phyloP scores from a whole-genome alignment of 2,888 invertebrate genomes.

The Allacma fusca region DNA sequence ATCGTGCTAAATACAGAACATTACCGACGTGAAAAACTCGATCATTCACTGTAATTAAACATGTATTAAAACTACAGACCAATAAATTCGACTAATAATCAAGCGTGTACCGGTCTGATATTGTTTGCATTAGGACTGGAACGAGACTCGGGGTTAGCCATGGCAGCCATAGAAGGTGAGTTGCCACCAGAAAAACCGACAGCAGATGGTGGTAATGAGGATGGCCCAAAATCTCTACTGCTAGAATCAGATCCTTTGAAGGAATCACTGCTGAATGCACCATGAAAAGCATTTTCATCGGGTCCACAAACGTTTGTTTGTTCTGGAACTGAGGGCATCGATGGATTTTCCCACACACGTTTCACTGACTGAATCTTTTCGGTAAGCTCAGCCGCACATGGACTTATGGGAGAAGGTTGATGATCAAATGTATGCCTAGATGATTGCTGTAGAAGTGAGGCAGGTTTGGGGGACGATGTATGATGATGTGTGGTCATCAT shows the following conservation, averaged over 20 bases:
- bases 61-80: no score
- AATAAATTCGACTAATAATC: no score
- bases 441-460: slow-evolving; percentile 35
- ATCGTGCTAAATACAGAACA: no score
- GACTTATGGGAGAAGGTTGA: slow-evolving; percentile 60
- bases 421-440: slow-evolving; percentile 48
- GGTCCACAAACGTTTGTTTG: slow-evolving; percentile 47
- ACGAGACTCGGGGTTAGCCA: slow-evolving; percentile 60
- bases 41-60: not conserved
- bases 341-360: slow-evolving; percentile 56
- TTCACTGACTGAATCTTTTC: slow-evolving; percentile 59
- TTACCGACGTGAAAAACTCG: not conserved
- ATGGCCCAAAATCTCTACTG: slow-evolving; percentile 46
- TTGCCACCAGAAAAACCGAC: slow-evolving; percentile 51
- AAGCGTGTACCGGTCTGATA: slow-evolving; percentile 50
- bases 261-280: slow-evolving; percentile 49
- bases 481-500: slow-evolving; percentile 36
- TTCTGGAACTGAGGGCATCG: slow-evolving; percentile 57
- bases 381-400: slow-evolving; percentile 55
- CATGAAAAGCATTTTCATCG: slow-evolving; percentile 52
- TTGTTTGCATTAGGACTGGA: slow-evolving; percentile 56
- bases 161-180: slow-evolving; percentile 56
- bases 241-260: slow-evolving; percentile 51
- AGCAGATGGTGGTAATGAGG: slow-evolving; percentile 48
- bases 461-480: slow-evolving; percentile 17